Conservation (phyloP, 2,113 vertebrate genomes). For the Gambusia holbrooki region DNA sequence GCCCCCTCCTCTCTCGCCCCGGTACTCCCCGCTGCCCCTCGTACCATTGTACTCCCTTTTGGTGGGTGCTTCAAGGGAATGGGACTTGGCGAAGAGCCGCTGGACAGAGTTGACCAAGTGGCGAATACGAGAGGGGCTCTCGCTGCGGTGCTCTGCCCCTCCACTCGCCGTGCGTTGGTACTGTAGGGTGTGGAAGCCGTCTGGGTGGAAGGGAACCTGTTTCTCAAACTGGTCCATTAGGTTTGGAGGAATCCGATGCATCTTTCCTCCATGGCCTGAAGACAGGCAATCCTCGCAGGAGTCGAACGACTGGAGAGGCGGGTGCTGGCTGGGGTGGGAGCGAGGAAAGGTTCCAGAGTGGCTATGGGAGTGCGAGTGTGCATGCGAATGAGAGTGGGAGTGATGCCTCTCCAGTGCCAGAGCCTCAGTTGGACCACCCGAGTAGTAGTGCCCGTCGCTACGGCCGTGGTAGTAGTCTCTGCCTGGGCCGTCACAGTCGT, state of each 20-base stretch:
- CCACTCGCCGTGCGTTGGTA: conserved; percentile 91
- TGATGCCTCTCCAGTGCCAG: conserved; percentile 81
- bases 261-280: conserved; percentile 83
- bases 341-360: conserved; percentile 92
- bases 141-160: conserved; percentile 89
- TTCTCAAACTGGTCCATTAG: conserved; percentile 97
- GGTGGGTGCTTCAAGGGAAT: conserved; percentile 93
- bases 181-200: conserved; percentile 97
- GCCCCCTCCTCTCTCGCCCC: conserved; percentile 80
- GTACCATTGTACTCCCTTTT: conserved; percentile 94
- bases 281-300: conserved; percentile 95
- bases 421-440: conserved; percentile 86
- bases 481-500: conserved; percentile 81
- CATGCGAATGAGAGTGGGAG: conserved; percentile 68
- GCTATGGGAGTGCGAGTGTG: conserved; percentile 68
- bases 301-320: conserved; percentile 86
- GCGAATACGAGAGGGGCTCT: conserved; percentile 97
- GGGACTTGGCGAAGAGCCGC: conserved; percentile 98
- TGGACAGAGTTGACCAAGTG: conserved; percentile 98
- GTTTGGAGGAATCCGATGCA: conserved; percentile 92
- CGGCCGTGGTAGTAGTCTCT: conserved; percentile 87
- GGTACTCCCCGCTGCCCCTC: conserved; percentile 83
- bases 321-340: conserved; percentile 90
- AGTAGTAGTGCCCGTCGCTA: conserved; percentile 88
- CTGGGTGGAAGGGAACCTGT: conserved; percentile 95